Base-by-base conservation (phyloP, 2,113 vertebrate genomes). In the Gorilla gorilla region DNA sequence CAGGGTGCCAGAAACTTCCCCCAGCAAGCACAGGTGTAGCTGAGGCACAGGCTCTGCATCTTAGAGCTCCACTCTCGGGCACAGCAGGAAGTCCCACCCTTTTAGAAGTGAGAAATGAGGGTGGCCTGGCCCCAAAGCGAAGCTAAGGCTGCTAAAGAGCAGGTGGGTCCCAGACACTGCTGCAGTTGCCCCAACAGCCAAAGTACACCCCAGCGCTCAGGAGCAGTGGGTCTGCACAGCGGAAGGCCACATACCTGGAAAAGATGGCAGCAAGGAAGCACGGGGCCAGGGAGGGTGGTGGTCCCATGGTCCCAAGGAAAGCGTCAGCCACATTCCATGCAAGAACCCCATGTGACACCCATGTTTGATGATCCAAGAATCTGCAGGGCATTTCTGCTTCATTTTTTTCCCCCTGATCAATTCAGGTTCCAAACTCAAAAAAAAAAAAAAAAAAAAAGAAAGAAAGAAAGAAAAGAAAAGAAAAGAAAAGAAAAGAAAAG, bases 161-260 rank as follows among this genome's bases (percentile, higher is more conserved):
- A 96, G 91, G 94, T 85, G 82, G 89, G 23, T 79, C 27, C 61
- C 93, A 90, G 94, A 70, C 93, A 72, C 72, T 91, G 72, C 30
- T 27, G 17, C 32, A 70, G 89, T 70, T 91, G 81, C 35, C 50
- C 45, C 59, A 61, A 25, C 35, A 95, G 85, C n/a, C 1, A 1
- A 64, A 88, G 50, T 81, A 70, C 88, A 50, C 25, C 38, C 20
- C 16, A 12, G 0, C 3, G 6, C 25, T 76, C 48, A 32, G 32
- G 45, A 66, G 43, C 76, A 72, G 50, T 45, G 11, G 40, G 73
- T 86, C 25, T 75, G 43, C 40, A 80, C 52, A 50, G 66, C 64
- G 7, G 43, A 59, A 85, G n/a, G 61, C 38, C 18, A 4, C 3
- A 38, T 0, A 7, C 70, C 82, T 50, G 55, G 64, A 35, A 70